Evolutionary conservation across 2,888 invertebrate genomes (phyloP), one percentile per base, ranked within the genome.

Genomic region (Sisyra terminalis): DNA sequence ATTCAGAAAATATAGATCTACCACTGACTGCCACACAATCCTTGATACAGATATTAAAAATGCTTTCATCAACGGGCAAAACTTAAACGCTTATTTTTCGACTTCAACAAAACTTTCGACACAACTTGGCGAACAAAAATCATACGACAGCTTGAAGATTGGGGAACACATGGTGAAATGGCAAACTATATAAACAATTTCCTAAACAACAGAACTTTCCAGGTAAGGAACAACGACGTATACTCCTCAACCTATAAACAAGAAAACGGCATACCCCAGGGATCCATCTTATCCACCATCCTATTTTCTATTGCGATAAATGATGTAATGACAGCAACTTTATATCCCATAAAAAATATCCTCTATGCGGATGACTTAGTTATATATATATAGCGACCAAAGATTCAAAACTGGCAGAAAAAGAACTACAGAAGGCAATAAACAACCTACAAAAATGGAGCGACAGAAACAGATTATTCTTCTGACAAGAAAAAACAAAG

Each of bases 241-340:
- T 14, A 24, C 1, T 46, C 44, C 3, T 18, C 16, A 29, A 34
- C 14, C 13, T n/a, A 24, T 2, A 16, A 9, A 2, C 38, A 35
- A 17, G 37, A 46, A 42, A 50, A 49, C 16, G 46, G 47, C 1
- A 44, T 48, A 7, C 47, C 50, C 37, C 47, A 50, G 41, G 49
- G 50, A 0, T 47, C 49, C 7, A 40, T 47, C n/a, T 16, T 49
- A 1, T 48, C 48, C 36, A 45, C 46, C 2, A 48, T 46, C 3
- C 11, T 49, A 13, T 50, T 51, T 29, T 30, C 48, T 11, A 44
- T 48, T 29, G 49, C 24, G 5, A 24, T 24, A 24, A 24, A 24
- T 7, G 24, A 24, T 7, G 24, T 24, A 5, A 7, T 7, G 5
- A 24, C 24, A 24, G 5, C 3, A 24, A 24, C 7, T 7, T 7